Evolutionary conservation across 2,797 vertebrate species (phyloP).

Genomic region (Rhinella marina): DNA sequence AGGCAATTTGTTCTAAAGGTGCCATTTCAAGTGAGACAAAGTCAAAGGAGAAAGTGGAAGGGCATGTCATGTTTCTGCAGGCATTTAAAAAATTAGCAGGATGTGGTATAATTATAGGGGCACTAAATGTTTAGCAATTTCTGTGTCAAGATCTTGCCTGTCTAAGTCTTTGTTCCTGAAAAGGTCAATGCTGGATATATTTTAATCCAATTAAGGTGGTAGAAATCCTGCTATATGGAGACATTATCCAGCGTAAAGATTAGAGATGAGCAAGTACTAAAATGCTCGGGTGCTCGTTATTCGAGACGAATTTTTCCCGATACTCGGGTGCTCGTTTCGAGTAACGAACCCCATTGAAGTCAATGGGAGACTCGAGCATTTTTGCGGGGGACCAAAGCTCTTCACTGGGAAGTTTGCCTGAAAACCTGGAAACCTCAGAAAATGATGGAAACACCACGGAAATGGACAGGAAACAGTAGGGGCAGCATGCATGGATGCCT

Average conservation of each 20-base stretch:
- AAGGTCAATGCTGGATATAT: constrained; percentile 34
- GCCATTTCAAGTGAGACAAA: constrained; percentile 64
- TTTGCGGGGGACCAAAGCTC: too few relatives aligned
- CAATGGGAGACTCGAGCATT: too few relatives aligned
- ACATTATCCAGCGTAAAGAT: not conserved
- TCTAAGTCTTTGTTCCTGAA: constrained; percentile 32
- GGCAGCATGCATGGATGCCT: too few relatives aligned
- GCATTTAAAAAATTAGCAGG: constrained; percentile 57
- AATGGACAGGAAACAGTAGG: too few relatives aligned
- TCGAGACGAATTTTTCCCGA: too few relatives aligned
- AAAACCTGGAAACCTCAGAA: too few relatives aligned
- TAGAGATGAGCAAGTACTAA: too few relatives aligned
- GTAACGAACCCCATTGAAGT: too few relatives aligned
- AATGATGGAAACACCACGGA: too few relatives aligned
- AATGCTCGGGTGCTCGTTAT: too few relatives aligned
- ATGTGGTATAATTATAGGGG: constrained; percentile 57
- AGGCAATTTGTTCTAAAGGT: constrained; percentile 73
- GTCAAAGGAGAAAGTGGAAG: constrained; percentile 36
- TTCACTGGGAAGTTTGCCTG: too few relatives aligned
- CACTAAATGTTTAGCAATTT: constrained; percentile 52
- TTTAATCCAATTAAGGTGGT: constrained; percentile 44
- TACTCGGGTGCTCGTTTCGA: too few relatives aligned
- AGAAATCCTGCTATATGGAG: not conserved
- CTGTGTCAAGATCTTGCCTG: constrained; percentile 49
- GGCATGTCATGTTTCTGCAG: constrained; percentile 22